Evolutionary conservation across 2,113 vertebrate genomes (phyloP).

Genomic region (Gyps fulvus): DNA sequence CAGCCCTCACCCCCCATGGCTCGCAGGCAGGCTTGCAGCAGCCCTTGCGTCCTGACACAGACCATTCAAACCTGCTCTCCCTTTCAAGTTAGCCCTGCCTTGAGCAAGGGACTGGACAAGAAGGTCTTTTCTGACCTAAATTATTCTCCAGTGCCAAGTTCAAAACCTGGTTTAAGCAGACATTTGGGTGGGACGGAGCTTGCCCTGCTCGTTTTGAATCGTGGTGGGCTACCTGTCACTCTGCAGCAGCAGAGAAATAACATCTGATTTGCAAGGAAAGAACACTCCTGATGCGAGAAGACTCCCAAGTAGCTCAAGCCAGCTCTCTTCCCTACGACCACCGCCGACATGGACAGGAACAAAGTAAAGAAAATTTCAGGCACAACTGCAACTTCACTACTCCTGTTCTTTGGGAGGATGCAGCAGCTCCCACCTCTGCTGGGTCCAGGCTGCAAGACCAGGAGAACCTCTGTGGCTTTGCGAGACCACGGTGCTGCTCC

Average conservation of each 20-base stretch:
- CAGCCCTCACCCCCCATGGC: background rate
- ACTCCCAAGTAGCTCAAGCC: background rate
- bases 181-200: background rate
- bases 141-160: background rate
- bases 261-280: background rate
- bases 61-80: background rate
- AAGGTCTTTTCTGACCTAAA: background rate
- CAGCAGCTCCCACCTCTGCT: background rate
- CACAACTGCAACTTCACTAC: background rate
- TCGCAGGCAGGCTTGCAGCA: background rate
- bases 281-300: background rate
- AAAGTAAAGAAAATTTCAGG: background rate
- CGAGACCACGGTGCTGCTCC: background rate
- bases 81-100: background rate
- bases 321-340: background rate
- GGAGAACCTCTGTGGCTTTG: background rate
- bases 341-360: background rate
- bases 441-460: background rate
- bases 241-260: background rate
- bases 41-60: rapidly evolving
- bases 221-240: rapidly evolving
- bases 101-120: background rate
- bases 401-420: background rate
- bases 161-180: background rate
- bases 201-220: background rate